These are phyloP conservation scores for Tricholaema leucomelas DNA, from an alignment of 2,113 vertebrate genomes.

Conservation along the genomic window DNA sequence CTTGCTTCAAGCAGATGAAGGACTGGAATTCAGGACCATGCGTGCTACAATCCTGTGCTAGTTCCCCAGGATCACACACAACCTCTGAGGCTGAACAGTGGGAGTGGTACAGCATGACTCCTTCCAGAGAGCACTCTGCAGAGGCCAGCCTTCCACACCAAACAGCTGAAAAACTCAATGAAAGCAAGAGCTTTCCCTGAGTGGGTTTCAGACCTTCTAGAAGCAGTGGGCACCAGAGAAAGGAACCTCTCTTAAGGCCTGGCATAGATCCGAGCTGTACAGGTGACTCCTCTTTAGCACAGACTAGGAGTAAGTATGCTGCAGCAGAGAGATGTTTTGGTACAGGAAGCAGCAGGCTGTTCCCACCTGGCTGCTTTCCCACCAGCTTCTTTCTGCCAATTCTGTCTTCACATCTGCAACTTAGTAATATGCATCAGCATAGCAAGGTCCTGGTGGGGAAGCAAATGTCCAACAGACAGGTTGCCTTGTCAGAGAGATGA, in stretches of 20 bases:
- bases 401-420: neutral
- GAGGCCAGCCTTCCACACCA: neutral
- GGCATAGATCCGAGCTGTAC: neutral
- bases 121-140: neutral
- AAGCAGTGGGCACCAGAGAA: neutral
- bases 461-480: neutral
- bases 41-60: neutral
- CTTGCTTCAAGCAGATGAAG: neutral
- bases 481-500: neutral
- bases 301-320: neutral
- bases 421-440: neutral
- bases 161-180: neutral
- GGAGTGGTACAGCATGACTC: neutral
- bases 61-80: neutral
- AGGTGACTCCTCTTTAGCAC: neutral
- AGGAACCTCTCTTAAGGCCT: neutral
- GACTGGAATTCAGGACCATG: neutral
- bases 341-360: neutral
- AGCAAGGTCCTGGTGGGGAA: neutral
- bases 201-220: neutral
- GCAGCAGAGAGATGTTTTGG: neutral
- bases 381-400: neutral
- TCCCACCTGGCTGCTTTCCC: neutral
- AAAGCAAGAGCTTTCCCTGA: neutral
- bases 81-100: neutral